phyloP scores from a whole-genome alignment of 2,113 vertebrate genomes.

The Burhinus oedicnemus region DNA sequence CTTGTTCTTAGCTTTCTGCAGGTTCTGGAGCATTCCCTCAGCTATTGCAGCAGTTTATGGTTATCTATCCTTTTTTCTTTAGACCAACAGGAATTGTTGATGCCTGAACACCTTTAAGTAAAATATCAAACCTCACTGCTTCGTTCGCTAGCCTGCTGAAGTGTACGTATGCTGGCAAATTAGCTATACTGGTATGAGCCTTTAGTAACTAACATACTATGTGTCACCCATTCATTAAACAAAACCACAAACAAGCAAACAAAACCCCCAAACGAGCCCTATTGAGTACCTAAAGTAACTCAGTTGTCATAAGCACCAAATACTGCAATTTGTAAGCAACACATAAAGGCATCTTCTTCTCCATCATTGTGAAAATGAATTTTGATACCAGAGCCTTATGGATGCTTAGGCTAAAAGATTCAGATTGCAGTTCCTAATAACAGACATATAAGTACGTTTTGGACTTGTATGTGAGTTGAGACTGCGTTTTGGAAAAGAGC shows the following conservation, averaged over 20 bases:
- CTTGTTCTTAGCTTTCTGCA: slow-evolving; percentile 32
- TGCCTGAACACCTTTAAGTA: background rate
- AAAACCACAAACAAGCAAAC: background rate
- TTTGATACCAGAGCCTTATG: background rate
- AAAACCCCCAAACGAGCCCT: background rate
- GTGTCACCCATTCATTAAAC: background rate
- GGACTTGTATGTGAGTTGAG: background rate
- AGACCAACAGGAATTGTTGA: background rate
- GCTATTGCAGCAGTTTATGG: background rate
- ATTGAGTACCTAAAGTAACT: background rate
- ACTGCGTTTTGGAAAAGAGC: background rate
- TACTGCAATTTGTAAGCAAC: background rate
- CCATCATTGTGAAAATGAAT: background rate
- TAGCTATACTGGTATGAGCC: background rate
- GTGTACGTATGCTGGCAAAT: background rate
- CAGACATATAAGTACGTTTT: background rate
- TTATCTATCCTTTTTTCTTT: background rate
- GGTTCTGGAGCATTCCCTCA: background rate
- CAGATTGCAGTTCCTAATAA: background rate
- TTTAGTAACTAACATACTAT: background rate
- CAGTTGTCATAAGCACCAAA: background rate
- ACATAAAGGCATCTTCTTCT: background rate
- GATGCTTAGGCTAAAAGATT: background rate
- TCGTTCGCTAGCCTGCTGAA: background rate
- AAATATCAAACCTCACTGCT: background rate